These are phyloP conservation scores for Apogon talboti DNA, from an alignment of 2,797 vertebrate species.

Conservation along the genomic window DNA sequence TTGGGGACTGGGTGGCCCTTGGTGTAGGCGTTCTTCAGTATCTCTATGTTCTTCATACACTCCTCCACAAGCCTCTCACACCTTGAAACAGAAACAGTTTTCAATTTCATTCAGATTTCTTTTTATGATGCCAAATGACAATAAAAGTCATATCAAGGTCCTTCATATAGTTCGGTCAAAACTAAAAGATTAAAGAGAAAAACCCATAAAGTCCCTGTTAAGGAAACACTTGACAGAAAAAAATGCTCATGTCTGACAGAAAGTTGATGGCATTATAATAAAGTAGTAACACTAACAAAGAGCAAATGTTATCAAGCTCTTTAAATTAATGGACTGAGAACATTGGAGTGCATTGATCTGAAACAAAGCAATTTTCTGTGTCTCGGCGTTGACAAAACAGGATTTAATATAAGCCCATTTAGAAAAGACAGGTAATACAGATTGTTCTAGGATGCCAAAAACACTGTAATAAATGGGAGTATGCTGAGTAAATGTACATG, in stretches of 20 bases:
- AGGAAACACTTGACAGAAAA: too few species aligned
- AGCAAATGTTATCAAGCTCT: not conserved
- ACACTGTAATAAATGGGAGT: not conserved
- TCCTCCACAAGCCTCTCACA: slow-evolving; percentile 89
- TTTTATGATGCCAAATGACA: too few species aligned
- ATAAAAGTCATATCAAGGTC: too few species aligned
- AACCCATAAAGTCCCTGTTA: too few species aligned
- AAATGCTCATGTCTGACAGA: too few species aligned
- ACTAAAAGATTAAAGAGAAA: too few species aligned
- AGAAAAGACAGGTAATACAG: not conserved
- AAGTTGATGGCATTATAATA: too few species aligned
- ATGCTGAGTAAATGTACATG: not conserved
- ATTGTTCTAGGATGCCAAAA: not conserved
- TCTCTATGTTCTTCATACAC: slow-evolving; percentile 86
- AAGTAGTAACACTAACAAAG: not conserved
- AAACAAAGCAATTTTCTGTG: not conserved
- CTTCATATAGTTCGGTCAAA: too few species aligned
- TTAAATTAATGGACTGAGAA: not conserved
- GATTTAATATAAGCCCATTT: too few species aligned
- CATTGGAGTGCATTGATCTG: not conserved
- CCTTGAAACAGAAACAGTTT: slow-evolving; percentile 68
- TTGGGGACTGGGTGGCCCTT: slow-evolving; percentile 86
- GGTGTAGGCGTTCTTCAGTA: slow-evolving; percentile 86
- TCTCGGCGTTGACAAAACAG: not conserved
- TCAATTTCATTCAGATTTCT: not conserved